These are phyloP conservation scores for Gymnocephalus cernua DNA, from an alignment of 2,113 vertebrate species.

Conservation along the genomic window DNA sequence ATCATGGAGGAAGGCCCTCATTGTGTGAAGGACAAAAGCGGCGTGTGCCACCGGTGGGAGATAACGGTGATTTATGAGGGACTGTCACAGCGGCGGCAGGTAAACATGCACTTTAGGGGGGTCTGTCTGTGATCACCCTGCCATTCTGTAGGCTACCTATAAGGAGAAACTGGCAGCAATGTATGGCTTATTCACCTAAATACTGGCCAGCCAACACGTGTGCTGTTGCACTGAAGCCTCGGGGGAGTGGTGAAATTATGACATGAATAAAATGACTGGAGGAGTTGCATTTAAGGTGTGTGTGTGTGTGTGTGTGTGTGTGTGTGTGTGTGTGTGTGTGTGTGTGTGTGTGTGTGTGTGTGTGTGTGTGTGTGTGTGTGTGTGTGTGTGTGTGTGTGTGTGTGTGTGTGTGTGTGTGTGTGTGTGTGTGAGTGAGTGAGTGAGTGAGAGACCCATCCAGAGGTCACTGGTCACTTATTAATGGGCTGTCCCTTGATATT, in stretches of 20 bases:
- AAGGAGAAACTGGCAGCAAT: constrained; percentile 40
- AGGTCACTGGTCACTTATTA: neutral
- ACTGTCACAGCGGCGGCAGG: constrained; percentile 77
- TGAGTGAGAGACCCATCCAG: no score
- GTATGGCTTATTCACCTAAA: constrained; percentile 30
- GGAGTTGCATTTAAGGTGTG: constrained; percentile 1
- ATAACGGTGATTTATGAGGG: constrained; percentile 85
- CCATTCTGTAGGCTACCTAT: constrained; percentile 49
- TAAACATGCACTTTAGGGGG: constrained; percentile 72
- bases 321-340: no score
- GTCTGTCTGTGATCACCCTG: constrained; percentile 29
- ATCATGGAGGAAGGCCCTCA: constrained; percentile 71
- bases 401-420: no score
- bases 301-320: neutral
- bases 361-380: no score
- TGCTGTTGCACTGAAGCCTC: constrained; percentile 2
- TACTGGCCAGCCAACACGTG: constrained; percentile 13
- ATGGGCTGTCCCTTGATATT: neutral
- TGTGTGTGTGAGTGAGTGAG: no score
- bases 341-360: neutral
- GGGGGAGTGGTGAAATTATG: constrained; percentile 2
- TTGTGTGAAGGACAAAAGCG: constrained; percentile 83
- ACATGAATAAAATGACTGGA: constrained; percentile 12
- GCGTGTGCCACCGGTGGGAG: constrained; percentile 79
- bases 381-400: no score